Base-by-base conservation (phyloP, 2,113 vertebrate genomes). In the Aldabrachelys gigantea region DNA sequence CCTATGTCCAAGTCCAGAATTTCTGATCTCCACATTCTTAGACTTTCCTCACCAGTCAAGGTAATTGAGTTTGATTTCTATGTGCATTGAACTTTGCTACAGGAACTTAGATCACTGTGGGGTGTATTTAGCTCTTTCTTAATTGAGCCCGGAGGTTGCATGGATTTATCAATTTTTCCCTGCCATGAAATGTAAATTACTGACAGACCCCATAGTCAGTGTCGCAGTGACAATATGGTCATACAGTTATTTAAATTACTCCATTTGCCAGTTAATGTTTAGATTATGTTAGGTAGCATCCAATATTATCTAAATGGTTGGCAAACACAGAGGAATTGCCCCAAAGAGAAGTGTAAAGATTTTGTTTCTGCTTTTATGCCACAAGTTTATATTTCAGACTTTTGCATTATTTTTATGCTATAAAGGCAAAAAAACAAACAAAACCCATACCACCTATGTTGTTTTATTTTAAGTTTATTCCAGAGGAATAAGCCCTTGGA, bases 401-500 rank as follows among this genome's bases (percentile, higher is more conserved):
- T 90, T 59, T 86, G 49, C 19, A 25, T 75, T 92, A 21, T 75
- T 75, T 93, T 76, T 11, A 8, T 38, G 81, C 53, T 88, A n/a
- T 84, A 49, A 86, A 80, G 69, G 10, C 6, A 82, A 19, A 9
- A 6, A 19, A 53, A 53, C 52, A 53, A 53, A 52, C 4, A 52
- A 19, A 53, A 3, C 2, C 53, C 53, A 49, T 10, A 49, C 47
- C 47, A 49, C 6, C 24, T 5, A 85, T 80, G 84, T 89, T 13
- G 57, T 27, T 16, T 10, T 1, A 3, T 2, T 80, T 86, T 29
- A 78, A 21, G 8, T 89, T 88, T 52, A 35, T 21, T 17, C 6
- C 3, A n/a, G 1, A 2, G 0, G 22, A 9, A 2, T 41, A 22
- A 49, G 62, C 21, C 54, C 19, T n/a, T n/a, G 35, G 35, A 53